A percentile compares a stretch with the other conserved stretches of the same genome.
Evolutionary conservation across 2,113 vertebrate species (phyloP).

Genomic region (Hypanus sabinus): DNA sequence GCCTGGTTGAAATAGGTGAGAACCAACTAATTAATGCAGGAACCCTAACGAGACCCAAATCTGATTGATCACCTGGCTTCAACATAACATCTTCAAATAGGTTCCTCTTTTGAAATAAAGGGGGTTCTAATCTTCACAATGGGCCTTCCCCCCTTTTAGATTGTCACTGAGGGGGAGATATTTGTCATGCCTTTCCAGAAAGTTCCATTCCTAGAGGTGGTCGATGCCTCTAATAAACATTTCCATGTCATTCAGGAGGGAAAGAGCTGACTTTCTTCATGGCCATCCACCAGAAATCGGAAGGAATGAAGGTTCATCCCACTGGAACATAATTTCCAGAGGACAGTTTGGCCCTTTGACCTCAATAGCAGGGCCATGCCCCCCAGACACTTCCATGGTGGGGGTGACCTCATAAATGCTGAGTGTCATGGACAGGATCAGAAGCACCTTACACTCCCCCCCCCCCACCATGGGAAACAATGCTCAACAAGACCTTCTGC

Average conservation of each 20-base stretch:
- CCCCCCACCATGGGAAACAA: too few species aligned
- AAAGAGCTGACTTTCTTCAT: not conserved
- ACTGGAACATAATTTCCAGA: not conserved
- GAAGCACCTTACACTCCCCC: not conserved
- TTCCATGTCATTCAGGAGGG: not conserved
- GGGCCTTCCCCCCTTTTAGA: too few species aligned
- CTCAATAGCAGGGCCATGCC: too few species aligned
- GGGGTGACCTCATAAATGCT: not conserved
- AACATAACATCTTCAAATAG: too few species aligned
- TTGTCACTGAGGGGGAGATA: too few species aligned
- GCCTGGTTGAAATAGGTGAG: not conserved
- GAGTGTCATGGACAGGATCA: not conserved
- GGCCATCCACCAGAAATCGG: not conserved
- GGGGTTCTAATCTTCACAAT: too few species aligned
- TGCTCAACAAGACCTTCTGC: not conserved
- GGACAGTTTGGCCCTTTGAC: not conserved
- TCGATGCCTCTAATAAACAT: not conserved
- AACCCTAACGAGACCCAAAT: not conserved
- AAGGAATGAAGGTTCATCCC: not conserved
- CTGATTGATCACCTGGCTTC: not conserved
- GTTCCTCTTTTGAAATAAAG: too few species aligned
- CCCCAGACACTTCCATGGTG: not conserved
- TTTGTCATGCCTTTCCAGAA: not conserved
- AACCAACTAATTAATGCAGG: not conserved
- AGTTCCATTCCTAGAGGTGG: not conserved